Evolutionary conservation across 2,797 vertebrate genomes (phyloP).

Genomic region (Rhinophrynus dorsalis): DNA sequence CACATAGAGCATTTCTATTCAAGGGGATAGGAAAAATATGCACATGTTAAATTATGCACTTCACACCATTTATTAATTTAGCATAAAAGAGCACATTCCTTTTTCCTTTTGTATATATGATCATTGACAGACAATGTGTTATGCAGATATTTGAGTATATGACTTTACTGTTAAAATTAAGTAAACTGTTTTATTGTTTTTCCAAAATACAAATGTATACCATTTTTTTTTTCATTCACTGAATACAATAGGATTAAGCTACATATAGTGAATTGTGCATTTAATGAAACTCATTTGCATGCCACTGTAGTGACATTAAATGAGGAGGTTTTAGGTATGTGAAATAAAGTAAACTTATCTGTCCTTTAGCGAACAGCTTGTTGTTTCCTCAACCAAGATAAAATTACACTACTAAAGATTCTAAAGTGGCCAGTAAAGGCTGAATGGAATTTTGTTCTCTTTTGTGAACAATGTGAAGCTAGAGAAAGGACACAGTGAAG

Average conservation of each 20-base stretch:
- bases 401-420: slow-evolving; percentile 69
- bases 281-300: slow-evolving; percentile 62
- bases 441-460: slow-evolving; percentile 72
- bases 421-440: slow-evolving; percentile 69
- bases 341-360: slow-evolving; percentile 68
- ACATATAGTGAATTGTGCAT: slow-evolving; percentile 52
- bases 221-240: background rate
- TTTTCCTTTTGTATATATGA: no score
- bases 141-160: no score
- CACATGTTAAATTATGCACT: no score
- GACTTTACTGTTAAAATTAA: no score
- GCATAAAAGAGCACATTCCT: no score
- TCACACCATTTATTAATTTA: no score
- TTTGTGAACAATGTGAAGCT: slow-evolving; percentile 71
- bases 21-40: no score
- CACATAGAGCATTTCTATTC: no score
- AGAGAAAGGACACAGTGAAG: slow-evolving; percentile 73
- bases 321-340: slow-evolving; percentile 55
- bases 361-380: slow-evolving; percentile 65
- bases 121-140: no score
- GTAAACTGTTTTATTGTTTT: background rate
- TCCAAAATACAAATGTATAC: background rate
- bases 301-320: slow-evolving; percentile 40
- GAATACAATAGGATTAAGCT: slow-evolving; percentile 13
- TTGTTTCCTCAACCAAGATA: slow-evolving; percentile 67